Base-by-base conservation (phyloP, 2,113 vertebrate species). In the Mixornis gularis region DNA sequence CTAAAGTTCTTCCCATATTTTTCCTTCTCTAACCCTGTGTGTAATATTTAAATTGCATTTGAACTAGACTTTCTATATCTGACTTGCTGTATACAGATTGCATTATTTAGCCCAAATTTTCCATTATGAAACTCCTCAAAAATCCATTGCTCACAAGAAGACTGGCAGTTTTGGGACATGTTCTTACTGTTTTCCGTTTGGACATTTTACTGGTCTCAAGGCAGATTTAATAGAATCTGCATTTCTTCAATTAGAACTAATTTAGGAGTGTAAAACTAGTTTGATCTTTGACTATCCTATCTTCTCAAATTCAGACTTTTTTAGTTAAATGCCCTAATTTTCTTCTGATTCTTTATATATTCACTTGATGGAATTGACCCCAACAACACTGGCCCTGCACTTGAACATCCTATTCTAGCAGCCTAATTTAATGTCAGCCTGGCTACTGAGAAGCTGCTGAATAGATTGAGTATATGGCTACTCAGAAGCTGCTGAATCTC, bases 291-390 rank as follows among this genome's bases (percentile, higher is more conserved):
- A n/a, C 49, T 85, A 53, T 58, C 22, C 13, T 72, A 53, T 65
- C 81, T 87, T 88, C n/a, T 93, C 69, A 86, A 20, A 89, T 84
- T 81, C 80, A 84, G 46, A 55, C 12, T 21, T 83, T 83, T 91
- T 87, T 46, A 40, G 24, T 83, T 95, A 90, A 89, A 85, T 85
- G 32, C 29, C 10, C 85, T 79, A 49, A 62, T 81, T 84, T 40
- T 20, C 73, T 90, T 72, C 58, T 93, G 14, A 29, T 79, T 86
- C 69, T 74, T 63, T 84, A 81, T 22, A 46, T 71, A 64, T 56
- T 84, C 20, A 32, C n/a, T 81, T 72, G 29, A 58, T 64, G 8
- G 4, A 41, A 43, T 55, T 92, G 86, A 68, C 58, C 32, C 24
- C 51, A 60, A 58, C 36, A 74, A 86, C 64, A 63, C 17, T 71